Percentiles rank a stretch among this genome's conserved stretches.
Evolutionary conservation across 2,888 invertebrate species (phyloP).

Genomic region (Caprella mutica): DNA sequence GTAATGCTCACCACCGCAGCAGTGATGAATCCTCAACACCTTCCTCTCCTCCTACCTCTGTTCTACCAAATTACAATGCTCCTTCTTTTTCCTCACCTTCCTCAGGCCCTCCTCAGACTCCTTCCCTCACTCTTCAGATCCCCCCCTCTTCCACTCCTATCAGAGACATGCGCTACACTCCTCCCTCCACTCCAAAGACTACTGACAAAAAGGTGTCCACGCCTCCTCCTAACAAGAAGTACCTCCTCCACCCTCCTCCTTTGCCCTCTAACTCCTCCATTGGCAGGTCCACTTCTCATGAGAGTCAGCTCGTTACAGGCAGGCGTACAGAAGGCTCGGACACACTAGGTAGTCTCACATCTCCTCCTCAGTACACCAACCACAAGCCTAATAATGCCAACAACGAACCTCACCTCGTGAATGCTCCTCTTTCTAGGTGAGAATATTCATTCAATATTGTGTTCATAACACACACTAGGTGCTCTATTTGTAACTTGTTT

Average conservation of each 20-base stretch:
- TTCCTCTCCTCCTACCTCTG: conserved; percentile 42
- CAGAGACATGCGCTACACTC: conserved; percentile 41
- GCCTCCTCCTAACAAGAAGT: conserved; percentile 66
- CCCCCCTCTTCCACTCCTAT: conserved; percentile 36
- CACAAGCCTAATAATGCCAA: too few species aligned
- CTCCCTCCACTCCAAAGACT: conserved; percentile 45
- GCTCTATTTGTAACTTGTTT: too few species aligned
- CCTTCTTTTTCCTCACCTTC: conserved; percentile 40
- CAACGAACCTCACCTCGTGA: too few species aligned
- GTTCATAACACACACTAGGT: too few species aligned
- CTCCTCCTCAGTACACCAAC: too few species aligned
- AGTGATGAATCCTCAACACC: conserved; percentile 36
- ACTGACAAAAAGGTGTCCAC: conserved; percentile 44
- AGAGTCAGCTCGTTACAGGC: conserved; percentile 66
- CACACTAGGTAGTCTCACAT: too few species aligned
- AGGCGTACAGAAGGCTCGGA: too few species aligned
- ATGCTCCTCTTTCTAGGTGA: too few species aligned
- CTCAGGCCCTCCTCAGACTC: conserved; percentile 35
- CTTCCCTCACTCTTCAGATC: conserved; percentile 37
- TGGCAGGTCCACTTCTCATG: conserved; percentile 83
- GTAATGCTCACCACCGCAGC: conserved; percentile 22
- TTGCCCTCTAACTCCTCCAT: conserved; percentile 44
- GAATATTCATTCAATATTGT: too few species aligned
- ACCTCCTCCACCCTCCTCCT: conserved; percentile 49
- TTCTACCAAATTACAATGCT: conserved; percentile 38